Evolutionary conservation across 2,113 vertebrate species (phyloP).

Genomic region (Microcebus griseorufus): DNA sequence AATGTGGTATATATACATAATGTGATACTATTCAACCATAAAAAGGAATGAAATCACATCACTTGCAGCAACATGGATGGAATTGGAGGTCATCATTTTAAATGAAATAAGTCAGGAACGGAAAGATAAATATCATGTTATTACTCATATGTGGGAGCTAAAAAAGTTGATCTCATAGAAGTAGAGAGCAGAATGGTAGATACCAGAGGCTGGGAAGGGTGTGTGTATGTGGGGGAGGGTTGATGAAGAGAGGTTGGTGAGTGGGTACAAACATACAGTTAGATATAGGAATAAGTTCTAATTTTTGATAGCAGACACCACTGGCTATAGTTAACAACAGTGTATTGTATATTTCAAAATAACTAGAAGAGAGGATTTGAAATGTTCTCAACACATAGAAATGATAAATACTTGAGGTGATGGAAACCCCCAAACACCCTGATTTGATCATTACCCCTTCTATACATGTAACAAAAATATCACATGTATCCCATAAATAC

Average conservation of each 20-base stretch:
- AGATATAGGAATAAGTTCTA: background rate
- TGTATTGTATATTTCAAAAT: background rate
- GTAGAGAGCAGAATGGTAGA: background rate
- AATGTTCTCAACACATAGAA: background rate
- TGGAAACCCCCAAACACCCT: background rate
- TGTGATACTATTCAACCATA: background rate
- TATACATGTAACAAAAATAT: background rate
- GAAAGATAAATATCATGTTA: background rate
- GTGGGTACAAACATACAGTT: background rate
- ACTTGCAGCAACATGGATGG: background rate
- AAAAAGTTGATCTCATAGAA: background rate
- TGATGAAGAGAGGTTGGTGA: background rate
- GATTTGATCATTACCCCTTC: background rate
- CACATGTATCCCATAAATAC: background rate
- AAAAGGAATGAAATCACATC: background rate
- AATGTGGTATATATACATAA: background rate
- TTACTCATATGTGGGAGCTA: background rate
- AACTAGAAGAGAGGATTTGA: background rate
- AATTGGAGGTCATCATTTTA: background rate
- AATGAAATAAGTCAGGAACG: background rate
- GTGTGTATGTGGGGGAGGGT: background rate
- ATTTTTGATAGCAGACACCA: background rate
- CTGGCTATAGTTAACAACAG: background rate
- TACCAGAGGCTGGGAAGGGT: background rate
- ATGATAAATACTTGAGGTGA: background rate